phyloP scores from a whole-genome alignment of 2,888 invertebrate species.

The Cosmia trapezina region DNA sequence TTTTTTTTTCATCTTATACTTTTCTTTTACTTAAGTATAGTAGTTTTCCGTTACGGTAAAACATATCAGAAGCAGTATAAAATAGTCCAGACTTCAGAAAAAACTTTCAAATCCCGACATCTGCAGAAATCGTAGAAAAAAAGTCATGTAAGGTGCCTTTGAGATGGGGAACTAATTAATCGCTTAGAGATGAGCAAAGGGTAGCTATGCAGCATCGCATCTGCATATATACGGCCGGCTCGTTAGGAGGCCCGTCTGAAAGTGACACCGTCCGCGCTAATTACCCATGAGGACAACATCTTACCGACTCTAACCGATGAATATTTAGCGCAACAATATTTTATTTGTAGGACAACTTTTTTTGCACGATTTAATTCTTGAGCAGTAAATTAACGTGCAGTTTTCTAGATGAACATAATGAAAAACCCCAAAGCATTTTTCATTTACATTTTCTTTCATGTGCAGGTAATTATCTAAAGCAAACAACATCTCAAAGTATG shows the following conservation, averaged over 20 bases:
- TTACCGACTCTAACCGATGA: constrained; percentile 68
- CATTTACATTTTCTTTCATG: neutral
- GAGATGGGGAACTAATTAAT: constrained; percentile 76
- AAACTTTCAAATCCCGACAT: constrained; percentile 20
- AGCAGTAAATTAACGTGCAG: neutral
- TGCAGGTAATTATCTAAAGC: neutral
- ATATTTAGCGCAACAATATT: constrained; percentile 66
- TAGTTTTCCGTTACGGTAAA: neutral
- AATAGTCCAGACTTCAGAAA: neutral
- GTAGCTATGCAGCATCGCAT: constrained; percentile 68
- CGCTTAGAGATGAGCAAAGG: constrained; percentile 64
- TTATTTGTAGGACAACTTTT: constrained; percentile 20
- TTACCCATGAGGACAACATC: constrained; percentile 83
- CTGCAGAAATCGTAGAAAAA: constrained; percentile 29
- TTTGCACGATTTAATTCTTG: neutral
- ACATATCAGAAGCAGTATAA: neutral
- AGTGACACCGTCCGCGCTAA: constrained; percentile 87
- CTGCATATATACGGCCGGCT: constrained; percentile 75
- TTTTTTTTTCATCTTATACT: too few relatives aligned
- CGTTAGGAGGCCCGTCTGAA: constrained; percentile 86
- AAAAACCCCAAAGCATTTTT: neutral
- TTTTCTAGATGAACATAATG: neutral
- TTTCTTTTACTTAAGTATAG: too few relatives aligned
- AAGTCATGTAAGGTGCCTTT: constrained; percentile 38
- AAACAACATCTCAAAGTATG: neutral